Evolutionary conservation across 2,113 vertebrate genomes (phyloP), one percentile per base, ranked within the genome.

Genomic region (Sylvia atricapilla): DNA sequence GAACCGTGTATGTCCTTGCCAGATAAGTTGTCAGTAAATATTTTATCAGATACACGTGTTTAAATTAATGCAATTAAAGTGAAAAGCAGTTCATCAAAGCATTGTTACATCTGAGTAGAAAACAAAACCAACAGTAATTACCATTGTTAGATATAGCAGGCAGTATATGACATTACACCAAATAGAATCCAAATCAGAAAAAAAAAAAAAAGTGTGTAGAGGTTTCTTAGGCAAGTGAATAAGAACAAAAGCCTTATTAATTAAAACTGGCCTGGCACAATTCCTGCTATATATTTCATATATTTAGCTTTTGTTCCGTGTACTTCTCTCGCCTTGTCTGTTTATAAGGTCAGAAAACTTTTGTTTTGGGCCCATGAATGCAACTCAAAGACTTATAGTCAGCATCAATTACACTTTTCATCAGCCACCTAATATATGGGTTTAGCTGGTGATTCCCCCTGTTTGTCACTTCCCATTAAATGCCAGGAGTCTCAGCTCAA

Each of bases 21-120:
- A 94, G 87, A 90, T 95, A 96, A 96, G 68, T 86, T 84, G 63
- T 60, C 94, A 78, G 73, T 75, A 93, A 94, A 87, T 95, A 95
- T 95, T 96, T 80, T 91, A 93, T 94, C 89, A 95, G 87, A 88
- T 72, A 85, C 52, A 95, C 10, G 25, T 89, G 83, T 97, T 97
- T 90, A 70, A 95, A 97, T 93, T 81, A 60, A 69, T 88, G 31
- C 79, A 87, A 89, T 97, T 94, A 97, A 97, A 96, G 62, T 70
- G 79, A 75, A 96, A 82, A 96, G 72, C 53, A 89, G 72, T 94
- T 95, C 44, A 91, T 97, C 89, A 96, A 95, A 94, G 74, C 90
- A 94, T 85, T 92, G 94, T 90, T 96, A 93, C 35, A 76, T 90
- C 52, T 91, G 43, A 77, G 64, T 70, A 83, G 77, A 92, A 96